Percentiles rank a stretch among this genome's conserved stretches.
These are phyloP conservation scores for Xylota segnis DNA, from an alignment of 2,888 invertebrate species.

Conservation along the genomic window DNA sequence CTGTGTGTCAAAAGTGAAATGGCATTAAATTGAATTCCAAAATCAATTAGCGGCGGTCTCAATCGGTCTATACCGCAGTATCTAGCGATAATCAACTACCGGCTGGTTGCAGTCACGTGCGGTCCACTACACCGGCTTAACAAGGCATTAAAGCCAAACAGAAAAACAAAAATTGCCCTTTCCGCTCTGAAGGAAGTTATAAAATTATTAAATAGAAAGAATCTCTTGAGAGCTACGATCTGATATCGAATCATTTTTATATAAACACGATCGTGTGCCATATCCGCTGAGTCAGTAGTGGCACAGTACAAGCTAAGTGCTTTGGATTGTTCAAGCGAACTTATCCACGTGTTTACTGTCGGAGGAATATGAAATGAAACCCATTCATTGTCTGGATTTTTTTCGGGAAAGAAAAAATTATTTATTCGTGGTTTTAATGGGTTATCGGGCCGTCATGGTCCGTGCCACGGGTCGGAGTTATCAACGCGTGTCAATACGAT, in stretches of 20 bases:
- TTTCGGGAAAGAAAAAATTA: slow-evolving; percentile 33
- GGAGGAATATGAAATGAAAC: slow-evolving; percentile 61
- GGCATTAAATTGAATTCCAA: slow-evolving; percentile 68
- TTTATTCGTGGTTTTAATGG: slow-evolving; percentile 48
- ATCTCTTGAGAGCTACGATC: slow-evolving; percentile 13
- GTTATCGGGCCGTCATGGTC: slow-evolving; percentile 50
- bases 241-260: slow-evolving; percentile 37
- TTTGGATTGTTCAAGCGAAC: slow-evolving; percentile 28
- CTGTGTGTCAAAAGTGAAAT: slow-evolving; percentile 31
- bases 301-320: slow-evolving; percentile 52
- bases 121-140: slow-evolving; percentile 20
- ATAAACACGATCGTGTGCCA: slow-evolving; percentile 55
- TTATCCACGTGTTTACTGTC: slow-evolving; percentile 63
- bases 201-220: slow-evolving; percentile 30
- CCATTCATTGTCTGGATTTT: slow-evolving; percentile 48
- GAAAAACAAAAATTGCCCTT: not conserved
- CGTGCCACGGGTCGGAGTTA: slow-evolving; percentile 54
- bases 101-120: slow-evolving; percentile 61
- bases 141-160: slow-evolving; percentile 9
- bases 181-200: slow-evolving; percentile 30
- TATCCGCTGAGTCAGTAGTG: slow-evolving; percentile 62
- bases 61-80: slow-evolving; percentile 35
- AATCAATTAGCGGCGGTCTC: slow-evolving; percentile 72
- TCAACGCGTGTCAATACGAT: slow-evolving; percentile 66
- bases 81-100: slow-evolving; percentile 23